A percentile compares a stretch with the other conserved stretches of the same genome.
Conservation (phyloP, 2,113 vertebrate species). For the Choloepus hoffmanni region DNA sequence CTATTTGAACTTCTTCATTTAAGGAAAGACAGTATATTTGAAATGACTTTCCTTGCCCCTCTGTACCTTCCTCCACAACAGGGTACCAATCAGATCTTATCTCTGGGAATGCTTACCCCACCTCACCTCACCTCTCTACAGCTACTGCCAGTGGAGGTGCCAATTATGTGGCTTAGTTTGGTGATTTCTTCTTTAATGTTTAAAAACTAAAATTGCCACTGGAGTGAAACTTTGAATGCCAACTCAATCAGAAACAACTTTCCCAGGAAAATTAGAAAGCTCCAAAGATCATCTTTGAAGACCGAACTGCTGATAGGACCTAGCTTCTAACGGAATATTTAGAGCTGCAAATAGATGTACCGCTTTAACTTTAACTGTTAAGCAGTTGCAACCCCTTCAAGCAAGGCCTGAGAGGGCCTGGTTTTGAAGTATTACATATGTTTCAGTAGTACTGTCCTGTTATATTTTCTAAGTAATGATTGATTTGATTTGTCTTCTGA, state of each 20-base stretch:
- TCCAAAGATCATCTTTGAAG: conserved; percentile 39
- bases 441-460: neutral
- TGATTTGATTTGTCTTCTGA: conserved; percentile 41
- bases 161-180: conserved; percentile 4
- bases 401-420: neutral
- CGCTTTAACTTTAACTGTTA: conserved; percentile 34
- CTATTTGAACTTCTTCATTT: neutral
- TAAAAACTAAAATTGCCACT: conserved; percentile 15
- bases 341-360: conserved; percentile 65
- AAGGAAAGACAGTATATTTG: neutral
- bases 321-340: conserved; percentile 65
- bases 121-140: neutral
- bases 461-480: conserved; percentile 34
- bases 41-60: neutral
- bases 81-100: neutral
- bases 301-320: conserved; percentile 53
- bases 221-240: conserved; percentile 3
- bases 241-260: conserved; percentile 52
- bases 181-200: conserved; percentile 47
- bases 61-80: neutral
- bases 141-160: neutral
- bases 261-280: conserved; percentile 3
- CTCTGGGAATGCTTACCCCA: neutral
- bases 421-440: conserved; percentile 7
- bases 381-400: neutral